phyloP scores from a whole-genome alignment of 2,797 vertebrate genomes.

The Apogon hyalosoma region DNA sequence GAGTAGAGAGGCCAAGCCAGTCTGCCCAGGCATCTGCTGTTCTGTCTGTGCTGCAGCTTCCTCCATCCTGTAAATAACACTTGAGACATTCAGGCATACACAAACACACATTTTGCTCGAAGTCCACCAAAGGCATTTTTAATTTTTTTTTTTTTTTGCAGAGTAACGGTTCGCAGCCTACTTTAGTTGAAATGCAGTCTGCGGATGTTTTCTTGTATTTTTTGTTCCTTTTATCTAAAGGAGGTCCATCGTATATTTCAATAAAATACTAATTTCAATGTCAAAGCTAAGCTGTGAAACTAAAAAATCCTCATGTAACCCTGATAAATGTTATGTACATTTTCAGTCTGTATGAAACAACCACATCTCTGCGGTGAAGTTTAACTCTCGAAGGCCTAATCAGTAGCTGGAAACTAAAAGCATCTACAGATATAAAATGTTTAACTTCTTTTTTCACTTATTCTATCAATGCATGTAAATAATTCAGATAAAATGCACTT shows the following conservation, averaged over 20 bases:
- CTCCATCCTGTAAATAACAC: conserved; percentile 40
- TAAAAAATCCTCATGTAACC: conserved; percentile 4
- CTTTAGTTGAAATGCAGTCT: not conserved
- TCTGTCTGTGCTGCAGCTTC: conserved; percentile 37
- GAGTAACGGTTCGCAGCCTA: conserved; percentile 8
- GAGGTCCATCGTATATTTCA: not conserved
- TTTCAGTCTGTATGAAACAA: conserved; percentile 23
- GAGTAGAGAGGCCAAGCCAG: conserved; percentile 40
- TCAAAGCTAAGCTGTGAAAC: conserved; percentile 2
- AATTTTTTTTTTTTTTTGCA: too few species aligned
- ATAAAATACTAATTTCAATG: conserved; percentile 12
- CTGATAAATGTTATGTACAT: conserved; percentile 10
- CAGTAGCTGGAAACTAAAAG: too few species aligned
- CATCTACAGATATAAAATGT: too few species aligned
- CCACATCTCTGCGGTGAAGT: conserved; percentile 2
- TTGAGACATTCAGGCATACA: conserved; percentile 19
- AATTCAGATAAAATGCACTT: too few species aligned
- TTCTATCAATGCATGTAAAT: too few species aligned
- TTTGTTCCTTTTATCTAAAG: not conserved
- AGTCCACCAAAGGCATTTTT: not conserved
- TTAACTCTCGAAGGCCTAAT: not conserved
- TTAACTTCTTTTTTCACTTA: too few species aligned
- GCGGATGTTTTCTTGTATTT: not conserved
- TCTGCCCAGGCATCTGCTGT: conserved; percentile 57
- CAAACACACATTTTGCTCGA: conserved; percentile 24